These are phyloP conservation scores for Tetropium fuscum DNA, from an alignment of 2,888 invertebrate species.

Conservation along the genomic window DNA sequence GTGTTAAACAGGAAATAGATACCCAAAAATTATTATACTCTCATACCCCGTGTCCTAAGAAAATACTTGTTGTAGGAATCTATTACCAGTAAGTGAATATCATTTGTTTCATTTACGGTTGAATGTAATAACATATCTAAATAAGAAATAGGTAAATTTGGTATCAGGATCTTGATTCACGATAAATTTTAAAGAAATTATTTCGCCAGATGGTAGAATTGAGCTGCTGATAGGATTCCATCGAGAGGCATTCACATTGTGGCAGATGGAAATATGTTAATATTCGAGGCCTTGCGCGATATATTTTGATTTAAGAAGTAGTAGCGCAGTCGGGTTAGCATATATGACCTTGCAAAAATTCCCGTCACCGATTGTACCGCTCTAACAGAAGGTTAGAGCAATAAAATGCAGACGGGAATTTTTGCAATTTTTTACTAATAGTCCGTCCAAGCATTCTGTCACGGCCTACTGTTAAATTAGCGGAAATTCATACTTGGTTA, in stretches of 20 bases:
- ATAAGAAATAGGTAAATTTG: not conserved
- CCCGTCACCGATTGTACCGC: not conserved
- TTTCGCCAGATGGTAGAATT: slow-evolving; percentile 9
- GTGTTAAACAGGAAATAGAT: slow-evolving; percentile 8
- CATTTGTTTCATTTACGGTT: slow-evolving; percentile 15
- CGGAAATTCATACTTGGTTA: too few relatives aligned
- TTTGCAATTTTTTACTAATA: too few relatives aligned
- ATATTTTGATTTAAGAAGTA: too few relatives aligned
- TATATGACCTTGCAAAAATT: too few relatives aligned
- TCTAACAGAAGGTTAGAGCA: not conserved
- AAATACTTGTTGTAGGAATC: too few relatives aligned
- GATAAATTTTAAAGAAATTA: slow-evolving; percentile 14
- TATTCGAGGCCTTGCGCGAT: too few relatives aligned
- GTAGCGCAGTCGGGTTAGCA: too few relatives aligned
- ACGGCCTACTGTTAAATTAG: too few relatives aligned
- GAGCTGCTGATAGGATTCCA: slow-evolving; percentile 14
- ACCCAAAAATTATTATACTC: too few relatives aligned
- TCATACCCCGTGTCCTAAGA: too few relatives aligned
- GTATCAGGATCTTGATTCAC: slow-evolving; percentile 12
- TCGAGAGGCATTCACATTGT: slow-evolving; percentile 1
- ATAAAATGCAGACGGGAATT: too few relatives aligned
- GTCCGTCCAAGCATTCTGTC: too few relatives aligned
- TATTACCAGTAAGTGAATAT: slow-evolving; percentile 1
- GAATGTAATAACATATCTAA: slow-evolving; percentile 26
- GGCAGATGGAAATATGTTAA: not conserved